Evolutionary conservation across 2,113 vertebrate species (phyloP).

Genomic region (Antechinus stuartii): DNA sequence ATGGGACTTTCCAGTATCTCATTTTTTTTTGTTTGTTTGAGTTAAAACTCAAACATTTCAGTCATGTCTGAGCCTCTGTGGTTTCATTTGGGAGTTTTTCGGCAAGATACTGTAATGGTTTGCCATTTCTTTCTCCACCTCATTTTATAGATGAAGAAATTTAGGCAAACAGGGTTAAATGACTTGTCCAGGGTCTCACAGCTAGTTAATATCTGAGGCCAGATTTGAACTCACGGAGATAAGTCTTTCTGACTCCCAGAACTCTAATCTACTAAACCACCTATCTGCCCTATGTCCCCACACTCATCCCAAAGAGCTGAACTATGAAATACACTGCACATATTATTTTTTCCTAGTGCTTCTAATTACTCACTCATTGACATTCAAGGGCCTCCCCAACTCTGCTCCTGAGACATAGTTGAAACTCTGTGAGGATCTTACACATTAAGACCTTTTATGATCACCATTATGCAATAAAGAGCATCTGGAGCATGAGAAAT

Average conservation of each 20-base stretch:
- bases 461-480: constrained; percentile 85
- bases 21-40: not conserved
- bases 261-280: not conserved
- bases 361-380: constrained; percentile 85
- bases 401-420: constrained; percentile 78
- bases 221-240: not conserved
- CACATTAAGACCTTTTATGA: constrained; percentile 85
- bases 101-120: not conserved
- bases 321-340: constrained; percentile 65
- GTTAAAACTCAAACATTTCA: not conserved
- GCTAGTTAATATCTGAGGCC: not conserved
- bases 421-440: constrained; percentile 77
- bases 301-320: constrained; percentile 65
- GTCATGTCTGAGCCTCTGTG: not conserved
- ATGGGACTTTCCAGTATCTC: not conserved
- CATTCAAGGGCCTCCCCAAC: constrained; percentile 82
- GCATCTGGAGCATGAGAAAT: constrained; percentile 83
- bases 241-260: not conserved
- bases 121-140: not conserved
- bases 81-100: not conserved
- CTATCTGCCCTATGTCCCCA: not conserved
- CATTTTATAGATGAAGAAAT: not conserved
- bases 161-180: not conserved
- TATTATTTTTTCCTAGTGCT: constrained; percentile 72
- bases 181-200: not conserved